phyloP scores from a whole-genome alignment of 2,888 invertebrate genomes.

The Argynnis bischoffii region DNA sequence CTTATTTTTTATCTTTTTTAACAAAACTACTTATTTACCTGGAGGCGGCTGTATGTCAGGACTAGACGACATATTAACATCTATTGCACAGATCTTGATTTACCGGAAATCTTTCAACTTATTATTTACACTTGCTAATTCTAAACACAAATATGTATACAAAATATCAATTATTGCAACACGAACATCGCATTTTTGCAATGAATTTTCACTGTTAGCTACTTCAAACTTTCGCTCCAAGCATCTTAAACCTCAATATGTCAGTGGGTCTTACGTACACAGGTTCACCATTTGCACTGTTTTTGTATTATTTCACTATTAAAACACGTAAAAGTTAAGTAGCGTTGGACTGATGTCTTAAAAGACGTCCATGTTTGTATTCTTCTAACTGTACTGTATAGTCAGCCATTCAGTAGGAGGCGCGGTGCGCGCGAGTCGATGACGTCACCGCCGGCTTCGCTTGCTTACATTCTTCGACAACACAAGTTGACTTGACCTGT shows the following conservation, averaged over 20 bases:
- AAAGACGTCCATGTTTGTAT: conserved; percentile 20
- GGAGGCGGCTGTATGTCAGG: conserved; percentile 25
- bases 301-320: neutral
- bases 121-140: neutral
- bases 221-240: neutral
- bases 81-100: neutral
- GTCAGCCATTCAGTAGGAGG: conserved; percentile 9
- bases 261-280: neutral
- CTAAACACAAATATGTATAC: neutral
- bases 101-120: neutral
- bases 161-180: neutral
- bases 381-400: conserved; percentile 29
- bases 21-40: neutral
- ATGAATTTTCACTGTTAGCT: neutral
- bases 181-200: neutral
- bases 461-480: conserved; percentile 12
- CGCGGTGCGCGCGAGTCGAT: conserved; percentile 34
- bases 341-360: conserved; percentile 1
- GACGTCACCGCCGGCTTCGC: conserved; percentile 35
- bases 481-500: neutral
- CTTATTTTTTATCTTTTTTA: too few relatives aligned
- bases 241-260: neutral
- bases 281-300: neutral
- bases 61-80: conserved; percentile 37
- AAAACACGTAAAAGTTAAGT: neutral